A percentile compares a stretch with the other conserved stretches of the same genome.
Conservation (phyloP, 2,113 vertebrate genomes). For the Canis aureus region DNA sequence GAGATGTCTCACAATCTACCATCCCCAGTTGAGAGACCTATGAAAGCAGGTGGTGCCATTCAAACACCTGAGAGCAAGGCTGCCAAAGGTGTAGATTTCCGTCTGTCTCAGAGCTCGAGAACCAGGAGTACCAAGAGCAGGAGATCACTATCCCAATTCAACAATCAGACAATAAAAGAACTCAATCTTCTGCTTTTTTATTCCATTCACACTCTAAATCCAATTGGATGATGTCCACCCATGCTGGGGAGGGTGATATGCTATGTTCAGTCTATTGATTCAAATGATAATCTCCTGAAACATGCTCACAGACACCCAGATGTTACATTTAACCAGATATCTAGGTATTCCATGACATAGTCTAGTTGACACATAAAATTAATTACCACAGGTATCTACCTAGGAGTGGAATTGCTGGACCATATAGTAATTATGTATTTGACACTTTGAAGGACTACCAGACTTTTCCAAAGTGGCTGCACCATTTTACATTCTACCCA, state of each 20-base stretch:
- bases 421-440: neutral
- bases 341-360: neutral
- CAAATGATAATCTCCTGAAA: neutral
- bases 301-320: neutral
- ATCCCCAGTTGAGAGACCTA: neutral
- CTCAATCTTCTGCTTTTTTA: neutral
- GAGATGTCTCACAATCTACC: neutral
- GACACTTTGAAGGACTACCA: neutral
- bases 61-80: neutral
- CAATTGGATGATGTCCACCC: neutral
- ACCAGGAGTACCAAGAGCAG: neutral
- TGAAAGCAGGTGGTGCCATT: neutral
- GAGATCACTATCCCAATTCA: neutral
- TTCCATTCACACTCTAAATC: neutral
- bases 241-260: neutral
- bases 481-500: neutral
- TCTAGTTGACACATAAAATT: neutral
- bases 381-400: neutral
- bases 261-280: neutral
- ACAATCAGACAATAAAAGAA: neutral
- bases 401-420: neutral
- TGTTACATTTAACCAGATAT: neutral
- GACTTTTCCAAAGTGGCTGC: neutral
- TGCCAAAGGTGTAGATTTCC: neutral
- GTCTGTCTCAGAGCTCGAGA: neutral